Evolutionary conservation across 1,140 invertebrate genomes (phyloP), one percentile per base, ranked within the genome.

Genomic region (Goniozus legneri): DNA sequence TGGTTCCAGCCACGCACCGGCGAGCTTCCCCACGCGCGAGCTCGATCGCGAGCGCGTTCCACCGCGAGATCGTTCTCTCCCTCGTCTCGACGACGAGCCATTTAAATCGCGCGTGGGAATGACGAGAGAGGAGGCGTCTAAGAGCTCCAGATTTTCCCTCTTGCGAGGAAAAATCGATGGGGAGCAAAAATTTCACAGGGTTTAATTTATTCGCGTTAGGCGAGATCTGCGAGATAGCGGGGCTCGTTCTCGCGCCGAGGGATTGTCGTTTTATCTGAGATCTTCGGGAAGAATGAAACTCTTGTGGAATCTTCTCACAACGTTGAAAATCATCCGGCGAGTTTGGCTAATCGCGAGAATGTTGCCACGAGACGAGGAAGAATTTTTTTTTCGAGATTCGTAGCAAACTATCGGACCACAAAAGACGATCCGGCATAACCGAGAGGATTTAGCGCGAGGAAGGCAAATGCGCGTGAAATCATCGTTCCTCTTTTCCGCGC

Each of bases 1-100:
- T 70, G 68, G 69, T 72, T 72, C 65, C 68, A 67, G 68, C 60
- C 59, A 71, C 58, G 69, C 69, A 69, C 65, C 52, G 64, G 19
- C 64, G 65, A 54, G n/a, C 50, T 60, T 58, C 53, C 30, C 6
- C 49, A 31, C 36, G 37, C 46, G 52, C 55, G 55, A 60, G 64
- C 40, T 52, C 47, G 46, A 61, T 54, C 53, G 57, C 63, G 57
- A 55, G 20, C 45, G 36, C 47, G 22, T 37, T 34, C 14, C 43
- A 40, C 18, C 8, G 7, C 46, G 30, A 27, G 36, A 21, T 30
- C 22, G 38, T 33, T 14, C 38, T 12, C 36, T 13, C 22, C 15
- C 15, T n/a, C 22, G 8, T 24, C 34, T 31, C 24, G 15, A 18
- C 4, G 16, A 41, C 35, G 37, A 15, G 43, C 38, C 16, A 50